Evolutionary conservation across 2,888 invertebrate species (phyloP).

Genomic region (Stenodera caucasica): DNA sequence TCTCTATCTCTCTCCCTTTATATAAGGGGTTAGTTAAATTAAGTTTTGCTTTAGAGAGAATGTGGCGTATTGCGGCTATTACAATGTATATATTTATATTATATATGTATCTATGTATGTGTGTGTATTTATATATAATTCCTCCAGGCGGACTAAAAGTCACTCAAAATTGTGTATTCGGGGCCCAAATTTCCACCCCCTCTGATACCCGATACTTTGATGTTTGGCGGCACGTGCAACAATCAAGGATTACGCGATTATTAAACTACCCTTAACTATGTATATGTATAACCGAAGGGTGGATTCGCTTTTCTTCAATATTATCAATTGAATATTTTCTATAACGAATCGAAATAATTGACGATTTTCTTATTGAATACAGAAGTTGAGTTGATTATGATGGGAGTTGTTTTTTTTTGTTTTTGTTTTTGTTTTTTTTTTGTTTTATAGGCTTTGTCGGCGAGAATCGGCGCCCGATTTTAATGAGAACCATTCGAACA

Average conservation of each 20-base stretch:
- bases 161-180: conserved; percentile 46
- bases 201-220: conserved; percentile 20
- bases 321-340: no score
- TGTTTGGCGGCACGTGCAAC: conserved; percentile 26
- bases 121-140: conserved; percentile 29
- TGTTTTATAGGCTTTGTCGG: not conserved
- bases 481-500: conserved; percentile 8
- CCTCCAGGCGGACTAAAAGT: conserved; percentile 49
- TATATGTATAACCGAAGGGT: no score
- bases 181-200: conserved; percentile 6
- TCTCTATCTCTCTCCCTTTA: no score
- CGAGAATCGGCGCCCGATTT: conserved; percentile 4
- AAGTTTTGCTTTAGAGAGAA: conserved; percentile 50
- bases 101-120: not conserved
- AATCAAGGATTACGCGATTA: conserved; percentile 24
- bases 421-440: not conserved
- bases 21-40: conserved; percentile 50
- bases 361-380: no score
- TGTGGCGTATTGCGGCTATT: conserved; percentile 43
- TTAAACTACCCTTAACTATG: not conserved
- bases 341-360: no score
- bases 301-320: no score
- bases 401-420: no score
- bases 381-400: no score
- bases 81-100: conserved; percentile 39